Evolutionary conservation across 2,888 invertebrate species (phyloP).

Genomic region (Parnassius orleans): DNA sequence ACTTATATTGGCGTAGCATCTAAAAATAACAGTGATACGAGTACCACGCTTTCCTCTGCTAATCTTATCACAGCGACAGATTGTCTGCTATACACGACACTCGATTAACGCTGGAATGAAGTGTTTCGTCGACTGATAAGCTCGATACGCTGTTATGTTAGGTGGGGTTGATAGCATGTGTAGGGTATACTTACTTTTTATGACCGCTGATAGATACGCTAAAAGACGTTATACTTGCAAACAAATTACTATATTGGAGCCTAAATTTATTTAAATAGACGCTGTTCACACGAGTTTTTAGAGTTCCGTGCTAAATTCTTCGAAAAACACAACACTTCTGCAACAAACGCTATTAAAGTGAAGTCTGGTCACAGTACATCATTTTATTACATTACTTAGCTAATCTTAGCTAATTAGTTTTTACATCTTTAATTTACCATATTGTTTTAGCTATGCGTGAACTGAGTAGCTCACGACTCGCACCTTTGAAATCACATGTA

Average conservation of each 20-base stretch:
- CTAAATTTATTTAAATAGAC: no score
- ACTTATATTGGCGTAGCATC: background rate
- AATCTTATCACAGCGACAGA: constrained; percentile 38
- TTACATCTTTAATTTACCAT: no score
- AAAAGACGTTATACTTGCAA: background rate
- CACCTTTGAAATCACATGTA: no score
- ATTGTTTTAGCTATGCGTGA: no score
- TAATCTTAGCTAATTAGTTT: no score
- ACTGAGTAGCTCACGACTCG: no score
- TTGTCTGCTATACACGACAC: constrained; percentile 34
- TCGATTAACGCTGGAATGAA: constrained; percentile 31
- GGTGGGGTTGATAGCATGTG: constrained; percentile 7
- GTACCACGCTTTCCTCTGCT: background rate
- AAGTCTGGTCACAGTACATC: no score
- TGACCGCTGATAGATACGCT: background rate
- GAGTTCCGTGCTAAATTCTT: no score
- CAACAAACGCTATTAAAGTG: no score
- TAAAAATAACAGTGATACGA: constrained; percentile 18
- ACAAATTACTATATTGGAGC: background rate
- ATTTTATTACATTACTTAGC: no score
- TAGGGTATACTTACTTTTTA: constrained; percentile 13
- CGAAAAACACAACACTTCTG: no score
- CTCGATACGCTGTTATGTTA: background rate
- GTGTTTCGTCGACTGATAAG: constrained; percentile 18
- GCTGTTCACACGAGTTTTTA: no score